phyloP scores from a whole-genome alignment of 1,140 invertebrate genomes.

The Cydia splendana region DNA sequence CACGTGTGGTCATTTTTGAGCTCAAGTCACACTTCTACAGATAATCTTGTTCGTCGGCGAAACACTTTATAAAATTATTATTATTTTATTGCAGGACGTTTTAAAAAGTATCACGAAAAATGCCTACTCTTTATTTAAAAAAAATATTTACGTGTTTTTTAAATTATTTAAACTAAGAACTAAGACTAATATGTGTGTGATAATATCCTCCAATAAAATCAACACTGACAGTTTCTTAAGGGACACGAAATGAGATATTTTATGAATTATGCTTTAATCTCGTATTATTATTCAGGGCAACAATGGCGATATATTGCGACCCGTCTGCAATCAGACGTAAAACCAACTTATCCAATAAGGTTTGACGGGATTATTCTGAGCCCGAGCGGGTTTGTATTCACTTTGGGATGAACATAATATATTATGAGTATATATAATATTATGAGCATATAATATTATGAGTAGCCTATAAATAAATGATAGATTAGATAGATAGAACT shows the following conservation, averaged over 20 bases:
- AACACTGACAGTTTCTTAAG: neutral
- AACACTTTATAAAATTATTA: too few relatives aligned
- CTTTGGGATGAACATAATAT: neutral
- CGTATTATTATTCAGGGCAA: conserved; percentile 60
- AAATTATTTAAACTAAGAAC: too few relatives aligned
- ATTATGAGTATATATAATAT: too few relatives aligned
- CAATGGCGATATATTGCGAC: conserved; percentile 63
- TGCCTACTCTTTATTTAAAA: too few relatives aligned
- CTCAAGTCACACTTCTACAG: too few relatives aligned
- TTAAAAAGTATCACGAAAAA: too few relatives aligned
- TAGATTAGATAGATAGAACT: neutral
- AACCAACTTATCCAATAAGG: conserved; percentile 67
- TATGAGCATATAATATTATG: neutral
- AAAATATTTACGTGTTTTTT: too few relatives aligned
- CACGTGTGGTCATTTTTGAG: too few relatives aligned
- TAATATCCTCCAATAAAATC: too few relatives aligned
- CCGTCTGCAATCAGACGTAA: conserved; percentile 62
- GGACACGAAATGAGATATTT: conserved; percentile 5
- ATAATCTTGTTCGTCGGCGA: too few relatives aligned
- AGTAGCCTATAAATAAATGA: neutral
- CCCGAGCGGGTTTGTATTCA: neutral
- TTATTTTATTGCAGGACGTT: too few relatives aligned
- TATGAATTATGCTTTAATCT: conserved; percentile 27
- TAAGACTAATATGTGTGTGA: too few relatives aligned
- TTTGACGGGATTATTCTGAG: conserved; percentile 42